phyloP scores from a whole-genome alignment of 2,113 vertebrate species.

The Podarcis raffonei region DNA sequence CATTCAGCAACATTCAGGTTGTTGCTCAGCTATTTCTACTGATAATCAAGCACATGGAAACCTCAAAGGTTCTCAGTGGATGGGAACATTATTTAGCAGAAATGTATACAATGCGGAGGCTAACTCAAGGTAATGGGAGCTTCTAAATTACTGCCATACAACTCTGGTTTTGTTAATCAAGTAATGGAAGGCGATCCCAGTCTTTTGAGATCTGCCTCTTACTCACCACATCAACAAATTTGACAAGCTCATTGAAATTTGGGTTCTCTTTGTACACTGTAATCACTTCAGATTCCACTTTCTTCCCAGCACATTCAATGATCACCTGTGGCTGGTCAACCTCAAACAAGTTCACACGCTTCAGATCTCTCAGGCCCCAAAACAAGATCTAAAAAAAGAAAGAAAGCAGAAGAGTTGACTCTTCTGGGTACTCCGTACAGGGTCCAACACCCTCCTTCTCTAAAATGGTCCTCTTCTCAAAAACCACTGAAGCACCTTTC shows the following conservation, averaged over 20 bases:
- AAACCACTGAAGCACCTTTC: background rate
- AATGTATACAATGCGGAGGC: background rate
- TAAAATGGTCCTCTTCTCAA: background rate
- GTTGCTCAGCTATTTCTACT: background rate
- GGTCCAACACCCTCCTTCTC: background rate
- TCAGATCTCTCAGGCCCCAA: conserved; percentile 91
- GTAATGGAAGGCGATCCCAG: rapidly evolving
- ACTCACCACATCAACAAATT: conserved; percentile 89
- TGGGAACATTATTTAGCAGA: background rate
- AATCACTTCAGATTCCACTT: conserved; percentile 90
- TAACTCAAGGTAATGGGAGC: background rate
- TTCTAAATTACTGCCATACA: background rate
- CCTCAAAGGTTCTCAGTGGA: background rate
- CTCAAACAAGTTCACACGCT: conserved; percentile 88
- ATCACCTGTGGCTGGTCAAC: conserved; percentile 89
- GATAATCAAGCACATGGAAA: background rate
- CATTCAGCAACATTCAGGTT: background rate
- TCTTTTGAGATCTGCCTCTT: background rate
- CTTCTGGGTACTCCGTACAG: rapidly evolving
- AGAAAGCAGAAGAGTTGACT: background rate
- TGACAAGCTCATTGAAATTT: conserved; percentile 89
- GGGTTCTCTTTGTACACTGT: conserved; percentile 82
- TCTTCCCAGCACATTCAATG: conserved; percentile 87
- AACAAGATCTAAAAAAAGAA: conserved; percentile 84
- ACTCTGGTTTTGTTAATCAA: background rate